Base-by-base conservation (phyloP, 2,113 vertebrate species). In the Anolis sagrei region DNA sequence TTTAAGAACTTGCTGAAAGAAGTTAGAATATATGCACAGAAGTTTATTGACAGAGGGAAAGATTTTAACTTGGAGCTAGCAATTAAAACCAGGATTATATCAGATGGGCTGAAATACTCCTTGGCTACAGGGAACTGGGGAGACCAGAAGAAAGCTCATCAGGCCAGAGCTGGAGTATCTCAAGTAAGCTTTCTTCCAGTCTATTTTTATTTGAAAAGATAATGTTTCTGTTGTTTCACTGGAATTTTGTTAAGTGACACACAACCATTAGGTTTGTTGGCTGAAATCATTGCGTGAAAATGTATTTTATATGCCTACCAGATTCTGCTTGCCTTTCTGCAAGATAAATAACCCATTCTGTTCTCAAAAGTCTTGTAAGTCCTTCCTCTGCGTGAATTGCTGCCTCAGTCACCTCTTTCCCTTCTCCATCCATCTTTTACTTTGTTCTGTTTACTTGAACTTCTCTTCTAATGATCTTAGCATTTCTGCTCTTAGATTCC, bases 1-100 rank as follows among this genome's bases (percentile, higher is more conserved):
- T 99, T 99, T 92, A 99, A 99, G 95, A 99, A 99, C 94, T 96
- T 99, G 91, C 96, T 99, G 91, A 99, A 99, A 95, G 99, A 99
- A 95, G 99, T 99, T 83, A 94, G 99, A 77, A 99, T 99, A 87
- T 99, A 99, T 32, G 98, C 99, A 39, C 99, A 99, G 87, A 99
- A 99, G 93, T 99, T 99, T 91, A 99, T 99, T 84, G 99, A 99
- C 94, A 86, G 97, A 92, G 98, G 99, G 77, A 99, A 99, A 73
- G 99, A 99, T 94, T 99, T 99, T 93, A 99, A 99, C 86, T 96
- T 99, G 95, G 99, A 99, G 90, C 93, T 99, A 85, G 99, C 99
- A 87, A 99, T 99, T 91, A 99, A 99, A 94, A 99, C 99, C 5
- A 95, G 98, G 64, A 99, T 99, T 90, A 99, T 99, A 96, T 99